Conservation (phyloP, 2,113 vertebrate species). For the Clarias magur region DNA sequence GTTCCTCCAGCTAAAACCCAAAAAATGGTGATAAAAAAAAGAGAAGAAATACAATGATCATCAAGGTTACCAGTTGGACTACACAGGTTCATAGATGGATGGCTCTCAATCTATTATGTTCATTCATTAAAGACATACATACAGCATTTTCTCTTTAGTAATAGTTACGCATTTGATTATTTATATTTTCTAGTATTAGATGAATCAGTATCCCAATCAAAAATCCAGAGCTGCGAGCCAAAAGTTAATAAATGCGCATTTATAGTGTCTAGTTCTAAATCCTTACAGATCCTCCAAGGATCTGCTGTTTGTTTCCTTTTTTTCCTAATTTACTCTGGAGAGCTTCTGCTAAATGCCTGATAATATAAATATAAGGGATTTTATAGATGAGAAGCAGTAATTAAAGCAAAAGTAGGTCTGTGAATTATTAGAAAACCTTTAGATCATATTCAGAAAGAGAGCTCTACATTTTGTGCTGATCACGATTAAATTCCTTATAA, state of each 20-base stretch:
- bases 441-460: neutral
- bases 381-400: too few relatives aligned
- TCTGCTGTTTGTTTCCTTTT: neutral
- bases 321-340: neutral
- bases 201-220: neutral
- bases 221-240: neutral
- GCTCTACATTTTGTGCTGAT: neutral
- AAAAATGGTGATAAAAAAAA: too few relatives aligned
- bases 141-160: neutral
- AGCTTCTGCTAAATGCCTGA: neutral
- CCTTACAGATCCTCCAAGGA: neutral
- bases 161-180: neutral
- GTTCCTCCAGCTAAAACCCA: too few relatives aligned
- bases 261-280: neutral
- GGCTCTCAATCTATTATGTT: neutral
- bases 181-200: neutral
- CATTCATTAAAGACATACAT: neutral
- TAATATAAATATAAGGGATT: neutral
- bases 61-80: too few relatives aligned
- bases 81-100: too few relatives aligned
- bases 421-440: neutral
- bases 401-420: neutral
- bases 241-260: neutral
- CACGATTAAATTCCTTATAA: neutral
- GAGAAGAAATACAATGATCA: too few relatives aligned